Percentiles rank a stretch among this genome's conserved stretches.
phyloP scores from a whole-genome alignment of 2,113 vertebrate species.

The Bos javanicus region DNA sequence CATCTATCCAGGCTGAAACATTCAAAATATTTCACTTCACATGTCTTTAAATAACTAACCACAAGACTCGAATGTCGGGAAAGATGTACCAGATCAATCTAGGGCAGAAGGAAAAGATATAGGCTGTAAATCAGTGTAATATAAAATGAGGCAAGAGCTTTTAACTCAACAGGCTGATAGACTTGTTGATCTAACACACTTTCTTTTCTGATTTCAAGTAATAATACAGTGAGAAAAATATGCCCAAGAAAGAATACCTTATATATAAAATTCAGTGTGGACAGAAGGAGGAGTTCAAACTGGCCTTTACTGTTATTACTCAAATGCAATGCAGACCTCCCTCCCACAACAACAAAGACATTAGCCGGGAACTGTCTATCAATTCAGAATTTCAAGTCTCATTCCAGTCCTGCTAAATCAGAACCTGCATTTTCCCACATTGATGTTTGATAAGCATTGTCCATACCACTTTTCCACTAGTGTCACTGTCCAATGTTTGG shows the following conservation, averaged over 20 bases:
- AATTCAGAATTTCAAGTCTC: neutral
- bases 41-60: neutral
- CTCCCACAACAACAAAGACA: neutral
- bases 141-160: neutral
- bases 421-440: neutral
- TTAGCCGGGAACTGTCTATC: neutral
- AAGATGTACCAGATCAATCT: neutral
- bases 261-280: neutral
- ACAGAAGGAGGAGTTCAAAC: neutral
- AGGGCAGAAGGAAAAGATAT: neutral
- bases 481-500: neutral
- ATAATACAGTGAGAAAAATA: neutral
- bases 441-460: neutral
- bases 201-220: neutral
- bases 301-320: neutral
- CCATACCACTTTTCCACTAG: neutral
- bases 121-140: too few relatives aligned
- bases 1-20: neutral
- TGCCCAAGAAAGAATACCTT: neutral
- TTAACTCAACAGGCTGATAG: neutral
- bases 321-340: too few relatives aligned
- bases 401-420: neutral
- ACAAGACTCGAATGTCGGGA: neutral
- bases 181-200: neutral
- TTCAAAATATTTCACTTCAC: neutral